Evolutionary conservation across 1,140 invertebrate genomes (phyloP), one percentile per base, ranked within the genome.

Genomic region (Drosophila carrolli): DNA sequence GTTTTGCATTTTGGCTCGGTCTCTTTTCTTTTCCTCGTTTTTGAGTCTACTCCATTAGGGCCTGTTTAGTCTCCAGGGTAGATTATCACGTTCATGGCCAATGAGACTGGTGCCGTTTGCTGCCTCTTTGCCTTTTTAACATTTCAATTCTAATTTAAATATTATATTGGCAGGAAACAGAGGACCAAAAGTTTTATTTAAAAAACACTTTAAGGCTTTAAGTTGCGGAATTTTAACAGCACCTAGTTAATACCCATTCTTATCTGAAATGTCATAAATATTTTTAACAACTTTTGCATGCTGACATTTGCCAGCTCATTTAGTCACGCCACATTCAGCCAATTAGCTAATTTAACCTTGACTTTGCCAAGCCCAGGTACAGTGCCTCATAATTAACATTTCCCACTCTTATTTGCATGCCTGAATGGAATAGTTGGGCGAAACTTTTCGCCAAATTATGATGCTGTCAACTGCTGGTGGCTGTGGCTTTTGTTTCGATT

Each of bases 131-230:
- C 59, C 78, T 51, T 85, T 85, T 86, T 62, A 66, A 53, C 75
- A 67, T 85, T 75, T 85, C 78, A 88, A 71, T 78, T 81, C 78
- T 63, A 85, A 86, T 85, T 85, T 81, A 86, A 84, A 84, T 85
- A 78, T 81, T 86, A 78, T 78, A 85, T 85, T 81, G 48, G n/a
- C 3, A 58, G 35, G n/a, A 16, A 3, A 4, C 13, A n/a, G 13
- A 4, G 5, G 23, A 8, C 0, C 6, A 7, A 8, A 19, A 32
- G 4, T 11, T 29, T 23, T 29, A 19, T 43, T 43, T 50, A 40
- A 37, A 47, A 8, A 63, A 27, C 56, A 75, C 43, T 40, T 51
- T 50, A 29, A 9, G 23, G 4, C 5, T 27, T 11, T 6, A 10
- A 16, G 7, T 72, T 35, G 14, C 43, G 14, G 29, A 58, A 32